These are phyloP conservation scores for Pogona vitticeps DNA, from an alignment of 2,113 vertebrate genomes.

Conservation along the genomic window DNA sequence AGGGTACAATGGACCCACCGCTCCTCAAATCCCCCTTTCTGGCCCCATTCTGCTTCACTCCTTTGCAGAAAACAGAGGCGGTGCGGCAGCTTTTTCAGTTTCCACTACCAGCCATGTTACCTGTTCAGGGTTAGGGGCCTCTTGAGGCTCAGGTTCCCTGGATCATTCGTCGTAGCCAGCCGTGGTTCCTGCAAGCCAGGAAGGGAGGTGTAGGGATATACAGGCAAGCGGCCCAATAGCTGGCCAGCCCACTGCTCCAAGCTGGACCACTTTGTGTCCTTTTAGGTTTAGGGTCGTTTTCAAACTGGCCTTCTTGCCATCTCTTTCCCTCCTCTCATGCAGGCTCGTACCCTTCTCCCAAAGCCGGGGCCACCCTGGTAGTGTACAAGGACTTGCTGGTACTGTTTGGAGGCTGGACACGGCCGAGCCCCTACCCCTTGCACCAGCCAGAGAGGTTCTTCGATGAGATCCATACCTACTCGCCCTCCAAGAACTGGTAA, in stretches of 20 bases:
- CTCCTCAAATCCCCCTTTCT: too few species aligned
- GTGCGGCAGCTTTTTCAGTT: too few species aligned
- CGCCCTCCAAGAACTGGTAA: conserved; percentile 98
- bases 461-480: conserved; percentile 98
- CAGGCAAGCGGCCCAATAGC: too few species aligned
- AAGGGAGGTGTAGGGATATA: neutral
- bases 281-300: neutral
- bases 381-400: conserved; percentile 96
- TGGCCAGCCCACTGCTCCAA: too few species aligned
- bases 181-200: rapidly evolving
- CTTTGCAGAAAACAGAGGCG: too few species aligned
- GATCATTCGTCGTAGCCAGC: too few species aligned
- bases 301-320: conserved; percentile 13
- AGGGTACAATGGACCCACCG: too few species aligned
- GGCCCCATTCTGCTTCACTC: too few species aligned
- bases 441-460: conserved; percentile 98
- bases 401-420: conserved; percentile 96
- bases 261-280: neutral
- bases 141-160: too few species aligned
- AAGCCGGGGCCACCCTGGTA: conserved; percentile 95
- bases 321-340: conserved; percentile 32
- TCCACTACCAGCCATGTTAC: too few species aligned
- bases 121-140: too few species aligned
- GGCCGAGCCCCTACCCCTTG: conserved; percentile 95
- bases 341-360: conserved; percentile 98